Evolutionary conservation across 2,797 vertebrate genomes (phyloP).

Genomic region (Sebastes vulpes): DNA sequence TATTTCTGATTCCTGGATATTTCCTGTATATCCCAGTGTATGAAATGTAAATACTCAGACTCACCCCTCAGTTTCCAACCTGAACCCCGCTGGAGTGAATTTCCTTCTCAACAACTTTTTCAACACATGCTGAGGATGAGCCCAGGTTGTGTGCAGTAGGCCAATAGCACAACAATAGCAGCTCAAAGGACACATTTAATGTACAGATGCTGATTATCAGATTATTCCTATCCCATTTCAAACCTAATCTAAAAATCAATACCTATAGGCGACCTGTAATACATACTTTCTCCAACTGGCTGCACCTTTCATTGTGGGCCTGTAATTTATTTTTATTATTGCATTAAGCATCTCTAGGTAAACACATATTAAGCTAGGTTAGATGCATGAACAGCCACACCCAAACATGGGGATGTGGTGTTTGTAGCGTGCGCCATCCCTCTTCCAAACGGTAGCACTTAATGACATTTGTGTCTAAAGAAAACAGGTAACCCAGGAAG

Average conservation of each 20-base stretch:
- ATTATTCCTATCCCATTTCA: slow-evolving; percentile 3
- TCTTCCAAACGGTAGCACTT: not conserved
- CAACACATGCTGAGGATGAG: not conserved
- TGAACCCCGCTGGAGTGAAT: not conserved
- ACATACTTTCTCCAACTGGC: not conserved
- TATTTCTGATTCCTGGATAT: not conserved
- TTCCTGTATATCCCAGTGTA: not conserved
- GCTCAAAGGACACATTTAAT: not conserved
- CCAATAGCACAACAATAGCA: not conserved
- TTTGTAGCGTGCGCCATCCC: not conserved
- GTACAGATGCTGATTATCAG: not conserved
- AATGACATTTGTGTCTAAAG: slow-evolving; percentile 26
- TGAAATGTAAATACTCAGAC: not conserved
- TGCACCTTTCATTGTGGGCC: not conserved
- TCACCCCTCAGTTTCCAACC: not conserved
- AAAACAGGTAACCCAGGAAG: slow-evolving; percentile 5
- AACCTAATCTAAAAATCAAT: slow-evolving; percentile 27
- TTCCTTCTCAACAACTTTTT: not conserved
- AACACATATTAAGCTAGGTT: not conserved
- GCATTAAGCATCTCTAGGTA: not conserved
- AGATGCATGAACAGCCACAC: not conserved
- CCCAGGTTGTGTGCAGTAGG: no score
- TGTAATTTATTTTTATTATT: slow-evolving; percentile 15
- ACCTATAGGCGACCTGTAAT: slow-evolving; percentile 4
- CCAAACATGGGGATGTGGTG: not conserved